Base-by-base conservation (phyloP, 2,888 invertebrate species). In the Hartigia nigra region DNA sequence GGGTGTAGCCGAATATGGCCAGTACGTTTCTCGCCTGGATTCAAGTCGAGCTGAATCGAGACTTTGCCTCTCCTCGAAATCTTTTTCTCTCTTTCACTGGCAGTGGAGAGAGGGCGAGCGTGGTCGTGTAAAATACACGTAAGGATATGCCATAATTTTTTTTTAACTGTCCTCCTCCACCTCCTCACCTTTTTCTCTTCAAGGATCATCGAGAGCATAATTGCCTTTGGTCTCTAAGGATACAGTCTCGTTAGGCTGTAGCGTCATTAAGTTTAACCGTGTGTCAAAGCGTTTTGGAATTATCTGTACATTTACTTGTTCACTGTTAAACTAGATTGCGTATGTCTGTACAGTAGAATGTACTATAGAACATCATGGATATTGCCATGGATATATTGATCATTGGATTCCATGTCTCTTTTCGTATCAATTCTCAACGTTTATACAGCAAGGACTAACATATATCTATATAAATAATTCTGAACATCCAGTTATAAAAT, bases 1-100 rank as follows among this genome's bases (percentile, higher is more conserved):
- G 81, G 82, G 82, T 81, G 83, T 77, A 80, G 79, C 87, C 87
- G 85, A 86, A 86, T 87, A 87, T 84, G 86, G 87, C 75, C 86
- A 84, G 83, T 82, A 76, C 81, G 82, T 83, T 85, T 84, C 86
- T 84, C 82, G 82, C 79, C 85, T 84, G 81, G 84, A 84, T 85
- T 82, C 81, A 23, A 55, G 55, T 31, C 72, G 72, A 78, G 80
- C 55, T 31, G 14, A 31, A 31, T 34, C 72, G 72, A 34, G 32
- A 32, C 31, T 32, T 14, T 72, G 14, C 72, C 32, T 34, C 72
- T 72, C 72, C 34, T 72, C 72, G 32, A 3, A 72, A 34, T 34
- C 31, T 32, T 72, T 34, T 34, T 72, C 72, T n/a, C 72, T 72
- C 72, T 72, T 72, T 72, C 55, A 55, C 55, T 55, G 23, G 23